Evolutionary conservation across 2,888 invertebrate genomes (phyloP).

Genomic region (Yponomeuta cagnagella): DNA sequence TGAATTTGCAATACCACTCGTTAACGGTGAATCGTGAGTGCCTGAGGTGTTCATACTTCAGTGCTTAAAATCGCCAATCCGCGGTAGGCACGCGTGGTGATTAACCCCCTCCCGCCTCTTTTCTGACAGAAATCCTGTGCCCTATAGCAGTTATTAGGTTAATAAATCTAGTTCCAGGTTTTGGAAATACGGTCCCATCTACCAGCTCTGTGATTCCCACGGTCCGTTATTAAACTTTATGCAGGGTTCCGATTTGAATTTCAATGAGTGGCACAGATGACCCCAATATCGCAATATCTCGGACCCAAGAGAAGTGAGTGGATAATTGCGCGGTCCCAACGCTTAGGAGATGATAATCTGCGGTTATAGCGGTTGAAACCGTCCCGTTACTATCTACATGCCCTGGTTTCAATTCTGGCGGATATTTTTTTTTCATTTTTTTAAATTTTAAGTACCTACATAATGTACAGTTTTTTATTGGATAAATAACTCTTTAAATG

Average conservation of each 20-base stretch:
- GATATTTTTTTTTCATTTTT: too few species aligned
- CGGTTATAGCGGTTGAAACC: neutral
- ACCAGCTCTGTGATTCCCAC: neutral
- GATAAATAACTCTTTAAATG: too few species aligned
- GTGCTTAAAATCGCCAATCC: too few species aligned
- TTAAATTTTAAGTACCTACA: too few species aligned
- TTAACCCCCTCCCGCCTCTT: too few species aligned
- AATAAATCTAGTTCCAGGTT: neutral
- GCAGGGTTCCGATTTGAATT: neutral
- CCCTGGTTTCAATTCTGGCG: neutral
- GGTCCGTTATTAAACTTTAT: neutral
- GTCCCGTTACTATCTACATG: too few species aligned
- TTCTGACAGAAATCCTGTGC: too few species aligned
- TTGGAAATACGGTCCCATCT: neutral
- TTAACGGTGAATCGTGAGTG: too few species aligned
- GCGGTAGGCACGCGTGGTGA: too few species aligned
- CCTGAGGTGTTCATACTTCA: too few species aligned
- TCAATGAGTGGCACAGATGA: conserved; percentile 1
- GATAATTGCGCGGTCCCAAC: neutral
- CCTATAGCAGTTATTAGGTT: neutral
- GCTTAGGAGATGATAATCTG: neutral
- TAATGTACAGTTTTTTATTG: too few species aligned
- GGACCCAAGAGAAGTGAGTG: neutral
- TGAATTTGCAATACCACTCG: too few species aligned
- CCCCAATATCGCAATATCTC: neutral